phyloP scores from a whole-genome alignment of 2,888 invertebrate genomes.

The Megastigmus dorsalis region DNA sequence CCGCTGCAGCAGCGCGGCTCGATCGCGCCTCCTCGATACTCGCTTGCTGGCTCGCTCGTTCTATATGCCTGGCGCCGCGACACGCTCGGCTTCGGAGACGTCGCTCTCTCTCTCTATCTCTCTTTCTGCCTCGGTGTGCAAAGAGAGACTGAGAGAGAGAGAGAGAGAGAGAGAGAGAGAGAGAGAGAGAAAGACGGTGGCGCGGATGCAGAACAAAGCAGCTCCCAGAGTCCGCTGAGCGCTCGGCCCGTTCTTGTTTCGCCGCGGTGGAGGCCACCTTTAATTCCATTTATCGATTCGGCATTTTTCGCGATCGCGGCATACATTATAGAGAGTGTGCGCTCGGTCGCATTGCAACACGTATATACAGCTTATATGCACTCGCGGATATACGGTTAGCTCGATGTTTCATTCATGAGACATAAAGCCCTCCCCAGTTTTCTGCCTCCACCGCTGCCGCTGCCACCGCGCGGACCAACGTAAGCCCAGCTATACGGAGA shows the following conservation, averaged over 20 bases:
- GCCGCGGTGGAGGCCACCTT: conserved; percentile 41
- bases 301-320: conserved; percentile 64
- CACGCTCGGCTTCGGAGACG: background rate
- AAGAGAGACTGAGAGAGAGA: too few relatives aligned
- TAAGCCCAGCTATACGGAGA: too few relatives aligned
- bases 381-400: conserved; percentile 64
- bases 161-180: too few relatives aligned
- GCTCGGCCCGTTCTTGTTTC: too few relatives aligned
- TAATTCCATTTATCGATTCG: conserved; percentile 64
- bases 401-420: conserved; percentile 73
- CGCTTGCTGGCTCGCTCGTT: too few relatives aligned
- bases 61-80: conserved; percentile 14
- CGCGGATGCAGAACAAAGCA: too few relatives aligned
- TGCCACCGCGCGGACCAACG: too few relatives aligned
- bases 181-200: too few relatives aligned
- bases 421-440: conserved; percentile 60
- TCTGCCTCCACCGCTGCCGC: background rate
- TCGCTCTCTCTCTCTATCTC: background rate
- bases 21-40: conserved; percentile 1
- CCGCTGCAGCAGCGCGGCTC: too few relatives aligned
- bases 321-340: conserved; percentile 63
- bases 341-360: conserved; percentile 59
- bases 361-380: conserved; percentile 56
- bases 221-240: too few relatives aligned
- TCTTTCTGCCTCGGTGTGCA: conserved; percentile 23